These are phyloP conservation scores for Drosophila sechellia DNA, from an alignment of 1,140 invertebrate genomes.

Conservation along the genomic window DNA sequence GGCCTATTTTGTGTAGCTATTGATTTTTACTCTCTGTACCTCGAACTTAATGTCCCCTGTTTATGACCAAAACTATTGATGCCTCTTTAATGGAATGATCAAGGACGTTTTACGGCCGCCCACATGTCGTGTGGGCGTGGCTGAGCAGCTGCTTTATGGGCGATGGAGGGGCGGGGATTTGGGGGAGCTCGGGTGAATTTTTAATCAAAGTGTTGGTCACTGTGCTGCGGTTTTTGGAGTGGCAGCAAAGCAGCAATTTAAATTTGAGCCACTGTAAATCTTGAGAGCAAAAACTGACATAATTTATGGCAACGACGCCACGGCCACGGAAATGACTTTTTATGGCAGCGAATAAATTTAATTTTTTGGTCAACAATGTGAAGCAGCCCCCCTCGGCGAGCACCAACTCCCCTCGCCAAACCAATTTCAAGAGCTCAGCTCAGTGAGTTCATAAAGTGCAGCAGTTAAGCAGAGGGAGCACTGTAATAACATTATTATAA, in stretches of 20 bases:
- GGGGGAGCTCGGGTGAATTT: constrained; percentile 60
- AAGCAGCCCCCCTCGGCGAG: constrained; percentile 16
- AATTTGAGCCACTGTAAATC: constrained; percentile 78
- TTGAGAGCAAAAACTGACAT: constrained; percentile 74
- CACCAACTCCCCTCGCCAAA: neutral
- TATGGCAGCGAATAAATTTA: constrained; percentile 81
- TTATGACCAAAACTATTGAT: constrained; percentile 63
- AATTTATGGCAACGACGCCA: constrained; percentile 72
- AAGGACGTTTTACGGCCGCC: constrained; percentile 36
- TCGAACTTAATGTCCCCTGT: neutral
- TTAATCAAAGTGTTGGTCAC: constrained; percentile 69
- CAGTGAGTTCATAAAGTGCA: constrained; percentile 64
- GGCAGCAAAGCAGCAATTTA: constrained; percentile 69
- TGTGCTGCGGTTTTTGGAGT: constrained; percentile 54
- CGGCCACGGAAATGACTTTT: constrained; percentile 79
- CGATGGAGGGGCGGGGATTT: neutral
- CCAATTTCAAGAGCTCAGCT: constrained; percentile 11
- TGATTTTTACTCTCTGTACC: neutral
- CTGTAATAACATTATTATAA: neutral
- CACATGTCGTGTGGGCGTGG: constrained; percentile 54
- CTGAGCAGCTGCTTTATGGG: constrained; percentile 19
- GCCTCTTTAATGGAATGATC: constrained; percentile 60
- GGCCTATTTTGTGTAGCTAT: too few species aligned
- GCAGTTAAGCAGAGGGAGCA: constrained; percentile 20
- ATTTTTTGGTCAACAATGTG: constrained; percentile 82